These are phyloP conservation scores for Apogon talboti DNA, from an alignment of 2,797 vertebrate species.

Conservation along the genomic window DNA sequence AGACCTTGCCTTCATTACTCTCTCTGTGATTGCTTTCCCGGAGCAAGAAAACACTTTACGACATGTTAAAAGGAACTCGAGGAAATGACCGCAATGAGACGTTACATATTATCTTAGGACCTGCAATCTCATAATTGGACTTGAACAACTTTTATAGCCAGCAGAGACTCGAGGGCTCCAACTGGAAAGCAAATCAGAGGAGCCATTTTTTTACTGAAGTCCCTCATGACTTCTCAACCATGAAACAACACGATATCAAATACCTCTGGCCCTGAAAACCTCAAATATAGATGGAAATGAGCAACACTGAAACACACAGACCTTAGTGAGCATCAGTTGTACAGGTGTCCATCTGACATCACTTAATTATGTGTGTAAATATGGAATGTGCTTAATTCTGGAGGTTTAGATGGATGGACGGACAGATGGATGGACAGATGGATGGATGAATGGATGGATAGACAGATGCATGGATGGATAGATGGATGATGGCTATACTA, in stretches of 20 bases:
- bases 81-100: slow-evolving; percentile 58
- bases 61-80: slow-evolving; percentile 45
- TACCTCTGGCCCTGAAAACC: slow-evolving; percentile 12
- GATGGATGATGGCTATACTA: too few relatives aligned
- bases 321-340: too few relatives aligned
- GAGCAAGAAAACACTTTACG: slow-evolving; percentile 52
- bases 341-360: too few relatives aligned
- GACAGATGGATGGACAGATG: too few relatives aligned
- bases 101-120: slow-evolving; percentile 32
- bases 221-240: slow-evolving; percentile 4
- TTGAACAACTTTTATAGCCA: slow-evolving; percentile 41
- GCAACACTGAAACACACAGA: too few relatives aligned
- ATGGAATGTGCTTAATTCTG: too few relatives aligned
- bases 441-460: too few relatives aligned
- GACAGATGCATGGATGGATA: too few relatives aligned
- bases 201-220: slow-evolving; percentile 13
- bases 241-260: slow-evolving; percentile 13
- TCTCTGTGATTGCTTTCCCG: slow-evolving; percentile 33
- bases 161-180: slow-evolving; percentile 26
- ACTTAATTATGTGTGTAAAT: too few relatives aligned
- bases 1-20: slow-evolving; percentile 57
- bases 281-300: too few relatives aligned
- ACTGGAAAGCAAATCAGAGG: slow-evolving; percentile 30
- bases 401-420: too few relatives aligned
- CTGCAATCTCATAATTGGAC: slow-evolving; percentile 43